Percentiles rank a stretch among this genome's conserved stretches.
phyloP scores from a whole-genome alignment of 2,888 invertebrate genomes.

The Megastigmus dorsalis region DNA sequence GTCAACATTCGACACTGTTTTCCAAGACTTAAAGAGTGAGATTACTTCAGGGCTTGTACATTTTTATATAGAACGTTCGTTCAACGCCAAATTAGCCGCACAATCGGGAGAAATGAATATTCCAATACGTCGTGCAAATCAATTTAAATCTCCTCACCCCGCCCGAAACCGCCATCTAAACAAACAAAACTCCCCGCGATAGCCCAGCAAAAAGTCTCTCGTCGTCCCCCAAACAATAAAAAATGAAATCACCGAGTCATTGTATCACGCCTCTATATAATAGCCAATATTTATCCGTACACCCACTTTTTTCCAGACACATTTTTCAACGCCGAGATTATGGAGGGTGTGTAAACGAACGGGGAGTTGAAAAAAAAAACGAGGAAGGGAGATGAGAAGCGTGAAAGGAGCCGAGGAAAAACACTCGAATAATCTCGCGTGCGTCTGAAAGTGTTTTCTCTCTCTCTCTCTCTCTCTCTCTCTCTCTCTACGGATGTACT shows the following conservation, averaged over 20 bases:
- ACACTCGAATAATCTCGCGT: conserved; percentile 28
- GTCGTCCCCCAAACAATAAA: background rate
- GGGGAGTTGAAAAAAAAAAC: background rate
- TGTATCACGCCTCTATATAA: too few species aligned
- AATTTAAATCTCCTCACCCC: too few species aligned
- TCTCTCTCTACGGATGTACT: too few species aligned
- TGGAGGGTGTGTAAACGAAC: background rate
- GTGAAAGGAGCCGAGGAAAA: conserved; percentile 38
- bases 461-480: background rate
- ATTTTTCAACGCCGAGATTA: background rate
- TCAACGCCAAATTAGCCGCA: too few species aligned
- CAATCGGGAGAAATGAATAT: too few species aligned
- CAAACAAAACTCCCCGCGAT: too few species aligned
- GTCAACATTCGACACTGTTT: too few species aligned
- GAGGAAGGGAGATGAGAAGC: background rate
- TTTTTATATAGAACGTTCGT: too few species aligned
- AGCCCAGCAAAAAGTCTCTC: background rate
- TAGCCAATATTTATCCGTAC: background rate
- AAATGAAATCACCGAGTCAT: background rate
- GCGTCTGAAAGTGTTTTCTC: background rate
- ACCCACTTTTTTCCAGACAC: background rate
- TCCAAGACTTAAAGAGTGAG: too few species aligned
- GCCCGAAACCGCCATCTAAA: too few species aligned
- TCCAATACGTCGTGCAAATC: too few species aligned
- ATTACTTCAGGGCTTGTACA: too few species aligned